These are phyloP conservation scores for Escarpia spicata DNA, from an alignment of 2,888 invertebrate genomes.

Conservation along the genomic window DNA sequence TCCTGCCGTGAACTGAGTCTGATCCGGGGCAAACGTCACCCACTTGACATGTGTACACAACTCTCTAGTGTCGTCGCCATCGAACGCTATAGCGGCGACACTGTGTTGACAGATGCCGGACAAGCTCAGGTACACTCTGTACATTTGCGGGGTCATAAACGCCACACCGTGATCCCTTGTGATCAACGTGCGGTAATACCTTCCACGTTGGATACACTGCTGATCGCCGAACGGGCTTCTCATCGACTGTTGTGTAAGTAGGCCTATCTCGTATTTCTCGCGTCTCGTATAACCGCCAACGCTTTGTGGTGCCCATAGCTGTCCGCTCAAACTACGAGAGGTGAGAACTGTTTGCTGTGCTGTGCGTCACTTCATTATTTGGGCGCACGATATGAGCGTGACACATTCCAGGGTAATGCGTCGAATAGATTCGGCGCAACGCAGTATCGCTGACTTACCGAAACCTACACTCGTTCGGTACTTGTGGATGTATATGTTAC, in stretches of 20 bases:
- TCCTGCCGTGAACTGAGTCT: neutral
- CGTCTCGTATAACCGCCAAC: neutral
- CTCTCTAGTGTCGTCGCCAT: neutral
- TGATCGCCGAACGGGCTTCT: neutral
- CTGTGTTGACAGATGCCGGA: neutral
- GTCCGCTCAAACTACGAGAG: neutral
- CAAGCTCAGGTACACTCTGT: neutral
- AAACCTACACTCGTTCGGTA: neutral
- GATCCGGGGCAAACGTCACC: neutral
- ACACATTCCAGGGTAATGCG: neutral
- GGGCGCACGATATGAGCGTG: neutral
- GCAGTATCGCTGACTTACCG: neutral
- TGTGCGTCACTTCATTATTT: neutral
- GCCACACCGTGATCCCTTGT: neutral
- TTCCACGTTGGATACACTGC: neutral
- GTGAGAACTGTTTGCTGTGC: neutral
- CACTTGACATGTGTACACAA: constrained; percentile 6
- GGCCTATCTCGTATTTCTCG: neutral
- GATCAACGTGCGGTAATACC: neutral
- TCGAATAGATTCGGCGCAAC: neutral
- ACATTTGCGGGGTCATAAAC: neutral
- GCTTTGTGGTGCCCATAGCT: neutral
- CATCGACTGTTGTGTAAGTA: neutral
- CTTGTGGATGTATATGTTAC: neutral
- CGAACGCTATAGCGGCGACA: neutral